phyloP scores from a whole-genome alignment of 1,140 invertebrate genomes.

The Drosophila dunni region DNA sequence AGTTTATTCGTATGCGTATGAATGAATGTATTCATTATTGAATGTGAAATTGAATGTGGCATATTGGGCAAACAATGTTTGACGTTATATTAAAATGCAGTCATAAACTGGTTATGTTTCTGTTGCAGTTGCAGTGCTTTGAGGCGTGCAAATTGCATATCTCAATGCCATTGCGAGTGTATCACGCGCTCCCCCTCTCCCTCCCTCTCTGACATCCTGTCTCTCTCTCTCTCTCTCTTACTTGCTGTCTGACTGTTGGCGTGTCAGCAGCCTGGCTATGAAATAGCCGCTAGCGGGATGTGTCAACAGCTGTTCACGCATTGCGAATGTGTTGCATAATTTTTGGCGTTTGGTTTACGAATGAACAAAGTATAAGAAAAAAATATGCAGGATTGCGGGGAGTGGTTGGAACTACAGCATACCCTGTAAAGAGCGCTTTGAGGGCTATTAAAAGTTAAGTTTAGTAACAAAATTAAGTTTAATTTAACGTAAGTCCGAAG shows the following conservation, averaged over 20 bases:
- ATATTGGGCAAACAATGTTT: slow-evolving; percentile 65
- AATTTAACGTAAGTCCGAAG: no score
- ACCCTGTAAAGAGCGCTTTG: no score
- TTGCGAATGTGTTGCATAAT: slow-evolving; percentile 54
- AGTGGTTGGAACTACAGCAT: no score
- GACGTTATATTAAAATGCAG: slow-evolving; percentile 78
- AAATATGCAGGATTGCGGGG: neutral
- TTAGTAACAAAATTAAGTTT: no score
- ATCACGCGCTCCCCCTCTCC: neutral
- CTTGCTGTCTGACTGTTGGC: neutral
- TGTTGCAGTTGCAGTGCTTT: slow-evolving; percentile 37
- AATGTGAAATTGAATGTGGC: slow-evolving; percentile 69
- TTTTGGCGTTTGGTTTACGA: slow-evolving; percentile 53
- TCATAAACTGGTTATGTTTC: slow-evolving; percentile 55
- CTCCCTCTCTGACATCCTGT: neutral
- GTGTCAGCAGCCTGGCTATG: slow-evolving; percentile 33
- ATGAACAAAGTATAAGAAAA: slow-evolving; percentile 8
- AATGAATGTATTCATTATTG: slow-evolving; percentile 48
- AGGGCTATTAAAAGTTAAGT: no score
- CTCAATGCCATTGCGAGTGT: slow-evolving; percentile 57
- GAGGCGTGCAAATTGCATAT: slow-evolving; percentile 77
- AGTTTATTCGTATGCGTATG: neutral
- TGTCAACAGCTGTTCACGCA: slow-evolving; percentile 72
- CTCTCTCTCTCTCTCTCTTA: slow-evolving; percentile 1
- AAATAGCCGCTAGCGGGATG: slow-evolving; percentile 65